phyloP scores from a whole-genome alignment of 2,888 invertebrate genomes.

The Mechanitis mazaeus region DNA sequence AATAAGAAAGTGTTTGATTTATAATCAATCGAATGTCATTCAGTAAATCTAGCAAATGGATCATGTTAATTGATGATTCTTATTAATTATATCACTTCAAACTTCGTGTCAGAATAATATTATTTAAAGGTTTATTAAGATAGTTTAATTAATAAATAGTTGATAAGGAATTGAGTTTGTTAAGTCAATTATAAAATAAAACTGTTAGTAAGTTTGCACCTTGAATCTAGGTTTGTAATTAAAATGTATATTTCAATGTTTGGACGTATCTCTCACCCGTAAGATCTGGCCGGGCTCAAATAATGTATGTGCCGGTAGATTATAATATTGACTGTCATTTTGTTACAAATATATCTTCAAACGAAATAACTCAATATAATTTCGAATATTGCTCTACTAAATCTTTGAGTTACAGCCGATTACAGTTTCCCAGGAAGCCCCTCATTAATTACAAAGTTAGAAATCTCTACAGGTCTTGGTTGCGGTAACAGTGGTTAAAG shows the following conservation, averaged over 20 bases:
- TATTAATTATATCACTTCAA: constrained; percentile 28
- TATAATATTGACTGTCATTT: not conserved
- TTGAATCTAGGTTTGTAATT: too few relatives aligned
- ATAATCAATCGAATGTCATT: constrained; percentile 34
- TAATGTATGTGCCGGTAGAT: not conserved
- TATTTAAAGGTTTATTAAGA: constrained; percentile 12
- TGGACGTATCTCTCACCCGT: too few relatives aligned
- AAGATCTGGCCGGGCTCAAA: not conserved
- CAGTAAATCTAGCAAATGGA: constrained; percentile 31
- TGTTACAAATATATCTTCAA: not conserved
- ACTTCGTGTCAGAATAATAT: constrained; percentile 12
- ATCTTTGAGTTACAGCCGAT: constrained; percentile 3
- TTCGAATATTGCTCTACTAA: constrained; percentile 1
- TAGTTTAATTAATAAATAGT: not conserved
- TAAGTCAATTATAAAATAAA: too few relatives aligned
- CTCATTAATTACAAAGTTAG: constrained; percentile 1
- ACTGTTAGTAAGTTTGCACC: too few relatives aligned
- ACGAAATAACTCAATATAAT: not conserved
- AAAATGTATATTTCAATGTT: too few relatives aligned
- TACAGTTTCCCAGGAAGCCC: not conserved
- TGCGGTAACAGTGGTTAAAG: not conserved
- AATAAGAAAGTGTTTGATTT: constrained; percentile 34
- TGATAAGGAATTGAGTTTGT: too few relatives aligned
- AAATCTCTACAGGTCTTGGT: constrained; percentile 1
- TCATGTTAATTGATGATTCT: constrained; percentile 33